Evolutionary conservation across 2,797 vertebrate genomes (phyloP), one percentile per base, ranked within the genome.

Genomic region (Sebastes miniatus): DNA sequence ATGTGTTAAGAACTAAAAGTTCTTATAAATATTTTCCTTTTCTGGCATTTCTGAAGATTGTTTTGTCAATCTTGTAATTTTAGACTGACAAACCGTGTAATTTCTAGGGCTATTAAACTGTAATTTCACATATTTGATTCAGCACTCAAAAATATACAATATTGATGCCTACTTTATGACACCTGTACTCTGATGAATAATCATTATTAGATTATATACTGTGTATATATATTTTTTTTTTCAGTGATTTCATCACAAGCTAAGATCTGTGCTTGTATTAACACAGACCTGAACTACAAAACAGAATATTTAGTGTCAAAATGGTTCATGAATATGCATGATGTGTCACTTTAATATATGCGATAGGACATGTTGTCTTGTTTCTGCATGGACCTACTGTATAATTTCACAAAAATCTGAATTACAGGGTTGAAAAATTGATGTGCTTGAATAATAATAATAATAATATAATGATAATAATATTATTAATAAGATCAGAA

Each of bases 301-400:
- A 67, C 69, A 34, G 27, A 80, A 68, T 72, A 75, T 84, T 79
- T 56, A 36, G 79, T 84, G 73, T 76, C 80, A 82, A 62, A 71
- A 65, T 68, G 7, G 65, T 76, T 62, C 57, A 76, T 85, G 62
- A 86, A 85, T 83, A 83, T 69, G 79, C 31, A 83, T 63, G 36
- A 81, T 76, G 52, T 76, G 56, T 62, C 62, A 36, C 39, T 77
- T 76, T 78, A 82, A 79, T 74, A 72, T 70, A 76, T 82, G 52
- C 67, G 80, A 58, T 50, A 57, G 79, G 47, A 79, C 56, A 76
- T 76, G 43, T 54, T 75, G 34, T 72, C 71, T 70, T 86, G 31
- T 85, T 69, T 84, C 43, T 63, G 68, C 54, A 18, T 78, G 61
- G 63, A 75, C 69, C n/a, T 57, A 12, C 36, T 80, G 68, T 27